Base-by-base conservation (phyloP, 1,140 invertebrate species). In the Andricus grossulariae region DNA sequence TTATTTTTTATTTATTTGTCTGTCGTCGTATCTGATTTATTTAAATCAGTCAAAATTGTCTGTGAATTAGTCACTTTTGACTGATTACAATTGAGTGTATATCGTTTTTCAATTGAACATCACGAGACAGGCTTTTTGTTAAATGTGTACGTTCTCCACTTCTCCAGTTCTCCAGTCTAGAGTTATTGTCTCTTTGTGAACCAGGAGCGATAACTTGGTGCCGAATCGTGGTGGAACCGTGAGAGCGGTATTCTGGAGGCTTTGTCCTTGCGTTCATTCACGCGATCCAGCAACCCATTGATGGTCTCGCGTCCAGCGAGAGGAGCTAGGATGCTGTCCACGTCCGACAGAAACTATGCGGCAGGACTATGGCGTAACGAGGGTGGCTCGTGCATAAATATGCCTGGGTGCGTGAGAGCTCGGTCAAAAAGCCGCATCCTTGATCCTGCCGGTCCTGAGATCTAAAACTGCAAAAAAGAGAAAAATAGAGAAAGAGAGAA, bases 181-280 rank as follows among this genome's bases (percentile, higher is more conserved):
- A 83, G 82, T 83, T 85, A 84, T 86, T 79, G 83, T 78, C 77
- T 84, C 83, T 85, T 85, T 84, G 84, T 86, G 78, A 83, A 55
- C 52, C 71, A 71, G 80, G 71, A 82, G 79, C 80, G 82, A 84
- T 82, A 84, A 82, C 80, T 84, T 76, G 83, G 80, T 79, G 79
- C 80, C 80, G 80, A 80, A 83, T 82, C 80, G 77, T 84, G 80
- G 80, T 81, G 80, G 83, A 83, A 88, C 84, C 88, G 89, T 89
- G 89, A 89, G 89, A 90, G 86, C 73, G 89, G 88, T 90, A 90
- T 90, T 90, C 87, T 81, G 73, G 82, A 84, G 82, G 82, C 76
- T 83, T 84, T 85, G 82, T 85, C 80, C 81, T 83, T 81, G 80
- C 80, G 81, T 90, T 90, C 89, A 91, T 91, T 91, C 90, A 90